These are phyloP conservation scores for Augochlorella aurata DNA, from an alignment of 2,888 invertebrate genomes.

Conservation along the genomic window DNA sequence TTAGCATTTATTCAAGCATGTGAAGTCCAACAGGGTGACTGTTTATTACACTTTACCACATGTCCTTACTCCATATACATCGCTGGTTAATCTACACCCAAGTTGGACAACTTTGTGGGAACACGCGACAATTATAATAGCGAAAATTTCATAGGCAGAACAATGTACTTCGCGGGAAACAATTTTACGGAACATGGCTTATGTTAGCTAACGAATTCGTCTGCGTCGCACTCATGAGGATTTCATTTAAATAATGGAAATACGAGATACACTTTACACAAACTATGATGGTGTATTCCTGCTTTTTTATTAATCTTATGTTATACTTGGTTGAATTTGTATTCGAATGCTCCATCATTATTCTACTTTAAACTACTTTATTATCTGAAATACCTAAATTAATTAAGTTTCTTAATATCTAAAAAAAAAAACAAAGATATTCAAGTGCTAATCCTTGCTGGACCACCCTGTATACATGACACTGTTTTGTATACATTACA, in stretches of 20 bases:
- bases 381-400: too few relatives aligned
- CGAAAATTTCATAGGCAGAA: constrained; percentile 3
- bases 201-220: background rate
- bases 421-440: too few relatives aligned
- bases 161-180: constrained; percentile 10
- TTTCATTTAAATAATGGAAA: background rate
- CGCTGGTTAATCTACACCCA: constrained; percentile 2
- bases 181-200: background rate
- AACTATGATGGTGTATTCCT: background rate
- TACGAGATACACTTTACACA: background rate
- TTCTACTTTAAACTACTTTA: too few relatives aligned
- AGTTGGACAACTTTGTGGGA: background rate
- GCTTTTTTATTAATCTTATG: background rate
- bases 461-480: too few relatives aligned
- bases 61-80: background rate
- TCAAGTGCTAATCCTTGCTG: too few relatives aligned
- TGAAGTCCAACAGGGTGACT: background rate
- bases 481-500: too few relatives aligned
- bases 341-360: too few relatives aligned
- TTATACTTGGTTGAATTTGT: too few relatives aligned
- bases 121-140: constrained; percentile 10
- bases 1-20: background rate
- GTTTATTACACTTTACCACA: background rate
- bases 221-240: background rate
- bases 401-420: too few relatives aligned